A percentile compares a stretch with the other conserved stretches of the same genome.
Conservation (phyloP, 2,888 invertebrate species). For the Sesia bembeciformis region DNA sequence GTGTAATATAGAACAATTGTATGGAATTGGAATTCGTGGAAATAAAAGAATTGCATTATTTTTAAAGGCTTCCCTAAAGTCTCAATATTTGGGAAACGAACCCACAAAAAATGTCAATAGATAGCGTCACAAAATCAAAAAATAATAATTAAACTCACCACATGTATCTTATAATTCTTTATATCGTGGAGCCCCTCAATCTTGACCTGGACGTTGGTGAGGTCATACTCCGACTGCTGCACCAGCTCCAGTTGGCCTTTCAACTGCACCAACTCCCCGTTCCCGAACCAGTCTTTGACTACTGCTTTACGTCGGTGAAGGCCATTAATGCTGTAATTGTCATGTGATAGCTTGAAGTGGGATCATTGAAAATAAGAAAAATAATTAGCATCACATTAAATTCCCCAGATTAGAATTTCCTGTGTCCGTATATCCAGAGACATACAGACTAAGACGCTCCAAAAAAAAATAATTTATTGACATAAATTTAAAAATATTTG, state of each 20-base stretch:
- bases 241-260: slow-evolving; percentile 86
- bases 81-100: background rate
- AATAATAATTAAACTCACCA: slow-evolving; percentile 65
- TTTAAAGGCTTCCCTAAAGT: no score
- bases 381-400: no score
- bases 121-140: background rate
- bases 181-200: slow-evolving; percentile 80
- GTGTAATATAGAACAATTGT: no score
- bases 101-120: background rate
- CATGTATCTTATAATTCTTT: slow-evolving; percentile 87
- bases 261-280: slow-evolving; percentile 78
- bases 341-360: no score
- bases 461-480: no score
- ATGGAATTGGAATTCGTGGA: no score
- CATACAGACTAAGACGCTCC: no score
- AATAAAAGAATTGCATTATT: no score
- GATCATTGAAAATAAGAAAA: no score
- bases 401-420: no score
- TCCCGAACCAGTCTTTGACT: slow-evolving; percentile 90
- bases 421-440: no score
- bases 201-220: slow-evolving; percentile 84
- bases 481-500: no score
- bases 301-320: slow-evolving; percentile 88
- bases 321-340: slow-evolving; percentile 77
- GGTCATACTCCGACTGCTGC: slow-evolving; percentile 90